Base-by-base conservation (phyloP, 2,888 invertebrate genomes). In the Lordiphosa andalusiaca region DNA sequence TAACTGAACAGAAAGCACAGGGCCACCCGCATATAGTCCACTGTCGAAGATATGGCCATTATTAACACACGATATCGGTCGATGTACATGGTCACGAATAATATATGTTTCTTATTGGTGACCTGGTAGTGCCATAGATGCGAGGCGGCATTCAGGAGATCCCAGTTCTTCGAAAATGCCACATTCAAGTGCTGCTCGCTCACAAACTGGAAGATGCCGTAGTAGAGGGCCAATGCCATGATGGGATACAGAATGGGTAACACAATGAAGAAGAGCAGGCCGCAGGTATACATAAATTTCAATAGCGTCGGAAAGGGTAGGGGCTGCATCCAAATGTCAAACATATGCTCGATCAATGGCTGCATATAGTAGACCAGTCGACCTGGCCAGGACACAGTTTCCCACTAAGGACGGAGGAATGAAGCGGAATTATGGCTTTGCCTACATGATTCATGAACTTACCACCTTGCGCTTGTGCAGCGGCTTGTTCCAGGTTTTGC, bases 1-100 rank as follows among this genome's bases (percentile, higher is more conserved):
- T 30, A 66, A 37, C 33, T 50, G 44, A 72, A 71, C n/a, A 80
- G 36, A 25, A 87, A 47, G 19, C 70, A 71, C 3, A 85, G 46
- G 5, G 71, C 82, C 73, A 88, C 72, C 1, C 88, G 83, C 39
- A 85, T 56, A 56, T 88, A 88, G 56, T 88, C 88, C n/a, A 87
- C 53, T 16, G 80, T 73, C 9, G 88, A 84, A 10, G 84, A 72
- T 52, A 84, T 55, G 3, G 76, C 85, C 12, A 81, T 72, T 13
- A 71, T 47, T 41, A 83, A 52, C 49, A 80, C 72, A 0, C 84
- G 83, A 71, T 80, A 85, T 9, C 85, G 75, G 37, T 84, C 85
- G 9, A 86, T 38, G 37, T 86, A 85, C 59, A 86, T 65, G 41
- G 55, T 63, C 3, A 87, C 12, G 52, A 80, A 84, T 5, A 81